Evolutionary conservation across 2,797 vertebrate genomes (phyloP).

Genomic region (Pelochelys cantorii): DNA sequence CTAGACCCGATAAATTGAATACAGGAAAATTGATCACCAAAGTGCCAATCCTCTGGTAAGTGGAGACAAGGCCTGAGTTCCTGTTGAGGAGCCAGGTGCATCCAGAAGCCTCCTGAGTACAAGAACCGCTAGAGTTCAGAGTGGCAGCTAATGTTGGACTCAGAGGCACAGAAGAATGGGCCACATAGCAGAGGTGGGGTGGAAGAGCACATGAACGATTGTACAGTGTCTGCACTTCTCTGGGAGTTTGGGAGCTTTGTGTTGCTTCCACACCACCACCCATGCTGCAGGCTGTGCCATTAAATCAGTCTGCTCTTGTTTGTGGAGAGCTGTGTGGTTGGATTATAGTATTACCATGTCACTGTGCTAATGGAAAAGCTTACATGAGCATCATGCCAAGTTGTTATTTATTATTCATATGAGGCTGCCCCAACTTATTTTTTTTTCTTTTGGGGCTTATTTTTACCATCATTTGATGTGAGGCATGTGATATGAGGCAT

Average conservation of each 20-base stretch:
- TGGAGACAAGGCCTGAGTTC: neutral
- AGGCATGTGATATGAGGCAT: neutral
- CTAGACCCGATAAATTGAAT: too few relatives aligned
- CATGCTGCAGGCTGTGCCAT: neutral
- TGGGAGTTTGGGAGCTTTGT: neutral
- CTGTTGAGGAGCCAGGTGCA: neutral
- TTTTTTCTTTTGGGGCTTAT: neutral
- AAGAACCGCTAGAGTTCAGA: neutral
- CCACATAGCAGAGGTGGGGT: neutral
- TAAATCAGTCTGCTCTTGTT: neutral
- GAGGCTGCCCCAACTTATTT: neutral
- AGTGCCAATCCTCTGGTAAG: too few relatives aligned
- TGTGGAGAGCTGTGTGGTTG: neutral
- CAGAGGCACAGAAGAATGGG: neutral
- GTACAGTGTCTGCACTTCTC: neutral
- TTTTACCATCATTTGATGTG: neutral
- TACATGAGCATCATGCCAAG: neutral
- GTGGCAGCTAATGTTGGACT: fast-evolving
- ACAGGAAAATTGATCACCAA: too few relatives aligned
- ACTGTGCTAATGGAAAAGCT: neutral
- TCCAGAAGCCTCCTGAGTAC: neutral
- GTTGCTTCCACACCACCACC: neutral
- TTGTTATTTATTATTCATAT: neutral
- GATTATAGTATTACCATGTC: neutral
- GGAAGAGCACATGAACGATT: neutral